A percentile compares a stretch with the other conserved stretches of the same genome.
Conservation (phyloP, 2,797 vertebrate species). For the Choloepus didactylus region DNA sequence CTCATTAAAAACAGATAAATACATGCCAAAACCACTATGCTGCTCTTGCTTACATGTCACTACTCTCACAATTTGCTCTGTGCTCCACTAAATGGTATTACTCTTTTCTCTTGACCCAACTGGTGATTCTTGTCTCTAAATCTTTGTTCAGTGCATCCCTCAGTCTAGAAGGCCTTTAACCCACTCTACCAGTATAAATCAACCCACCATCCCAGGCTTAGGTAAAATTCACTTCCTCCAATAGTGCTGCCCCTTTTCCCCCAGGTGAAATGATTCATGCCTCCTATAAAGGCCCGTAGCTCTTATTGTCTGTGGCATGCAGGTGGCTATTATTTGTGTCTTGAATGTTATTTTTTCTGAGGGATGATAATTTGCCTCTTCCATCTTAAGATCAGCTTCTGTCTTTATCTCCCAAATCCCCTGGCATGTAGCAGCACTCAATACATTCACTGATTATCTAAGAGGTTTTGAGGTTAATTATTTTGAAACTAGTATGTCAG, state of each 20-base stretch:
- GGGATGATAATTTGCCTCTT: background rate
- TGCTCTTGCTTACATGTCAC: background rate
- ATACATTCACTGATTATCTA: background rate
- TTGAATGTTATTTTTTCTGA: background rate
- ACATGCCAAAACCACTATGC: background rate
- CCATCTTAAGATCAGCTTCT: background rate
- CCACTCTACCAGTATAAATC: background rate
- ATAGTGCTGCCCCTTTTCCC: background rate
- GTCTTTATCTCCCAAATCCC: background rate
- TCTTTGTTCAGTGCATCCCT: background rate
- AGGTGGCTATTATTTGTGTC: background rate
- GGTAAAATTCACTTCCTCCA: background rate
- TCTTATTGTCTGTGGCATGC: background rate
- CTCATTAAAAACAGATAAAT: background rate
- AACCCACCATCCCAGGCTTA: background rate
- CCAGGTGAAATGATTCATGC: background rate
- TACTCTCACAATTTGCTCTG: background rate
- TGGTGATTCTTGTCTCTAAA: background rate
- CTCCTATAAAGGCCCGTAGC: background rate
- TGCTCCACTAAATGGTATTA: background rate
- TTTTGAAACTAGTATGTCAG: background rate
- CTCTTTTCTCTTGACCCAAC: background rate
- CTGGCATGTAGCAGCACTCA: accelerated
- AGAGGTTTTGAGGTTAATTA: background rate
- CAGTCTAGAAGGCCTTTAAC: background rate